phyloP scores from a whole-genome alignment of 1,140 invertebrate species.

The Zaprionus davidi region DNA sequence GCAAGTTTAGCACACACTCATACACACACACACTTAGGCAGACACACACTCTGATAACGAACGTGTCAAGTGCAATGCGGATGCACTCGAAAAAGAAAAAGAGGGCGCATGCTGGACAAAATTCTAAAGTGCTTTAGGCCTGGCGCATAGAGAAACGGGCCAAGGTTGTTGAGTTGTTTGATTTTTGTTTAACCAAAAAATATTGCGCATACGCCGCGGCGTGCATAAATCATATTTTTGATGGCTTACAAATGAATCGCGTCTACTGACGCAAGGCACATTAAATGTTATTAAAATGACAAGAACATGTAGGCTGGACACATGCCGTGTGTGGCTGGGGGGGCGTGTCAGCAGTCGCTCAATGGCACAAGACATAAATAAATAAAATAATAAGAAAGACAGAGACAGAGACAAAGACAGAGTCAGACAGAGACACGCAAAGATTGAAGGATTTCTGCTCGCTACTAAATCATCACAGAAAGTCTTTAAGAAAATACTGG shows the following conservation, averaged over 20 bases:
- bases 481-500: background rate
- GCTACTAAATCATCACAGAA: slow-evolving; percentile 54
- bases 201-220: slow-evolving; percentile 50
- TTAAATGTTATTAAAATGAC: slow-evolving; percentile 57
- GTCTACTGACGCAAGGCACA: slow-evolving; percentile 20
- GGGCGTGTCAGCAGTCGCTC: slow-evolving; percentile 68
- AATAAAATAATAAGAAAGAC: slow-evolving; percentile 36
- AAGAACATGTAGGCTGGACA: slow-evolving; percentile 41
- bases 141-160: slow-evolving; percentile 2
- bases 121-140: slow-evolving; percentile 24
- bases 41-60: slow-evolving; percentile 46
- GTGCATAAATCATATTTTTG: slow-evolving; percentile 61
- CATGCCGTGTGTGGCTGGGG: slow-evolving; percentile 32
- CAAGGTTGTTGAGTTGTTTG: slow-evolving; percentile 29
- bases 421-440: background rate
- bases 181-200: slow-evolving; percentile 13
- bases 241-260: slow-evolving; percentile 59
- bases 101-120: slow-evolving; percentile 9
- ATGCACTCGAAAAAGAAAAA: slow-evolving; percentile 43
- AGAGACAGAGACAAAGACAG: background rate
- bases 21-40: slow-evolving; percentile 39
- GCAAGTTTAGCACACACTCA: slow-evolving; percentile 1
- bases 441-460: slow-evolving; percentile 41
- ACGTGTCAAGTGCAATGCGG: slow-evolving; percentile 77
- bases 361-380: slow-evolving; percentile 72